phyloP scores from a whole-genome alignment of 2,888 invertebrate species.

The Drosophila pullipes region DNA sequence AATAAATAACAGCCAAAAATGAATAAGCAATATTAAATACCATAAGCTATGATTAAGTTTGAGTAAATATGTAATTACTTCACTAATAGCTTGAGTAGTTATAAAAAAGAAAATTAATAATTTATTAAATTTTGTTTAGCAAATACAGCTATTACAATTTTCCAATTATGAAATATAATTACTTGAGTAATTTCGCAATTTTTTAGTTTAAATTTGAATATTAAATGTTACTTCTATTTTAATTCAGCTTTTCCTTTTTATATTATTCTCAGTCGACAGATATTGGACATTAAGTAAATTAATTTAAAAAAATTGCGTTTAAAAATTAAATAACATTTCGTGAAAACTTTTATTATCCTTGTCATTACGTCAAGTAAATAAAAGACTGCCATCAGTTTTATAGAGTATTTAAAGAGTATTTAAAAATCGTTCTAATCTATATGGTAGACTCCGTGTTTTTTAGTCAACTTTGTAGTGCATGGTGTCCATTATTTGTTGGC shows the following conservation, averaged over 20 bases:
- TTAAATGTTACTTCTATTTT: neutral
- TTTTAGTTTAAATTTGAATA: neutral
- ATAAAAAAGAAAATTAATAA: neutral
- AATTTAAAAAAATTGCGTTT: neutral
- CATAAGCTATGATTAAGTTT: neutral
- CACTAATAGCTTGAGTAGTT: neutral
- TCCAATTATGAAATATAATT: neutral
- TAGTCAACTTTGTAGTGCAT: constrained; percentile 28
- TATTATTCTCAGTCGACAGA: neutral
- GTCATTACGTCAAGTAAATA: neutral
- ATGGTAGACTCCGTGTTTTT: constrained; percentile 36
- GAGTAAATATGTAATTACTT: neutral
- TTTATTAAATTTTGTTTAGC: neutral
- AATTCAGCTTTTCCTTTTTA: neutral
- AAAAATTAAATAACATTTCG: neutral
- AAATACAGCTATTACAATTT: neutral
- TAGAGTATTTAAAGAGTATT: constrained; percentile 15
- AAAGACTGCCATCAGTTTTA: neutral
- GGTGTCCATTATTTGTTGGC: constrained; percentile 61
- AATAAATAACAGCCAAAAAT: neutral
- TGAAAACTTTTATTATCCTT: neutral
- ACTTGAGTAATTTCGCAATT: fast-evolving
- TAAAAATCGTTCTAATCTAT: neutral
- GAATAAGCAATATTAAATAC: neutral
- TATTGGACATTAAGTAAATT: neutral